phyloP scores from a whole-genome alignment of 2,797 vertebrate genomes.

The Anomalospiza imberbis region DNA sequence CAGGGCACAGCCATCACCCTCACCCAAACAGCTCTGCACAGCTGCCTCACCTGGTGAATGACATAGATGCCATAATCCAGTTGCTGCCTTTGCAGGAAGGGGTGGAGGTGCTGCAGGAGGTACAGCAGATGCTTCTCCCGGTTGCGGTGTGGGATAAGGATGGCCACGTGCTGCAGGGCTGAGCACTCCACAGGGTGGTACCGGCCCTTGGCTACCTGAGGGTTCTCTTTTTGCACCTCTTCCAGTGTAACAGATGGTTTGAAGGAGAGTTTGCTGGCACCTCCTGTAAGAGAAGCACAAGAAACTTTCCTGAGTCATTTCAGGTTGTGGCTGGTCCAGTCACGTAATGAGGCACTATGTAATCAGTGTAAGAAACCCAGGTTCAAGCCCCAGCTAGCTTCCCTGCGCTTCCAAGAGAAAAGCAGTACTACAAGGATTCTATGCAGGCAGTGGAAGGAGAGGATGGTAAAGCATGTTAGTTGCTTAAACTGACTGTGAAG shows the following conservation, averaged over 20 bases:
- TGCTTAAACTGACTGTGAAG: not conserved
- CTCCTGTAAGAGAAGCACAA: slow-evolving; percentile 74
- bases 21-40: not conserved
- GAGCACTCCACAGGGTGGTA: slow-evolving; percentile 80
- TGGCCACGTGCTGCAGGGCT: slow-evolving; percentile 85
- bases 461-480: not conserved
- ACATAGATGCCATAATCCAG: slow-evolving; percentile 91
- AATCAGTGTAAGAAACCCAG: not conserved
- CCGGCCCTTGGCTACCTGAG: slow-evolving; percentile 76
- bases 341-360: not conserved
- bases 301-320: not conserved
- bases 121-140: slow-evolving; percentile 91
- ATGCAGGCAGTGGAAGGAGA: not conserved
- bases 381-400: not conserved
- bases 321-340: not conserved
- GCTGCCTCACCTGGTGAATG: slow-evolving; percentile 89
- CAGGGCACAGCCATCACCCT: not conserved
- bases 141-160: slow-evolving; percentile 90
- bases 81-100: slow-evolving; percentile 94
- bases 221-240: slow-evolving; percentile 82
- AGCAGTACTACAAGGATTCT: not conserved
- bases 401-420: not conserved
- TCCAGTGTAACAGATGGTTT: slow-evolving; percentile 79
- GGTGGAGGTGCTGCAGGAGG: slow-evolving; percentile 90
- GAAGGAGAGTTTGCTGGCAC: slow-evolving; percentile 81